Conservation (phyloP, 2,797 vertebrate genomes). For the Ciconia nigra region DNA sequence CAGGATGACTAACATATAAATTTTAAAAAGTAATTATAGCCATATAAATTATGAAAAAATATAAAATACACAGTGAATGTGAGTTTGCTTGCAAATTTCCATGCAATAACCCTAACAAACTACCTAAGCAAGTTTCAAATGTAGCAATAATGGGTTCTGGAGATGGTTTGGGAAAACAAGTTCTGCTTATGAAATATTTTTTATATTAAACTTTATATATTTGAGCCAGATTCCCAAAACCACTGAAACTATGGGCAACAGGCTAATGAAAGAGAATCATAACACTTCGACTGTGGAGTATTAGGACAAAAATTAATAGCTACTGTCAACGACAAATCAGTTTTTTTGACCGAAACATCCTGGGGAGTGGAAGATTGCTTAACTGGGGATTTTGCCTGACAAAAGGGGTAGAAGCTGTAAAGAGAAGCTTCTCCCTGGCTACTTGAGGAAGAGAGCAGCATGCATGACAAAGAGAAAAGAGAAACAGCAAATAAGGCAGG, state of each 20-base stretch:
- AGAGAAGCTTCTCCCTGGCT: neutral
- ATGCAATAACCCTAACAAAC: neutral
- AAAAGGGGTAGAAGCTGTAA: neutral
- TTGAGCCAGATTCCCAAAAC: neutral
- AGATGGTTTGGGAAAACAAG: neutral
- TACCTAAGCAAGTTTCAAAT: neutral
- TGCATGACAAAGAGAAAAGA: neutral
- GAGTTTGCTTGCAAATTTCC: neutral
- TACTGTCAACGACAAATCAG: neutral
- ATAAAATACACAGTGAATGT: neutral
- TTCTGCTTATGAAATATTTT: neutral
- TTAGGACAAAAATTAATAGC: neutral
- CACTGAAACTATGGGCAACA: neutral
- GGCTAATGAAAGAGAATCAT: neutral
- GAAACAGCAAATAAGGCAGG: neutral
- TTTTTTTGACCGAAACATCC: neutral
- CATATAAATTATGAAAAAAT: neutral
- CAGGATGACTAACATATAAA: neutral
- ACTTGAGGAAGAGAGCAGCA: neutral
- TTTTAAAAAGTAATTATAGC: neutral
- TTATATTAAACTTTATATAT: neutral
- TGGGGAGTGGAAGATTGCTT: rapidly evolving
- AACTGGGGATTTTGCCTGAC: neutral
- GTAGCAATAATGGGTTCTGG: neutral
- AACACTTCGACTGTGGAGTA: neutral